Base-by-base conservation (phyloP, 2,113 vertebrate genomes). In the Chunga burmeisteri region DNA sequence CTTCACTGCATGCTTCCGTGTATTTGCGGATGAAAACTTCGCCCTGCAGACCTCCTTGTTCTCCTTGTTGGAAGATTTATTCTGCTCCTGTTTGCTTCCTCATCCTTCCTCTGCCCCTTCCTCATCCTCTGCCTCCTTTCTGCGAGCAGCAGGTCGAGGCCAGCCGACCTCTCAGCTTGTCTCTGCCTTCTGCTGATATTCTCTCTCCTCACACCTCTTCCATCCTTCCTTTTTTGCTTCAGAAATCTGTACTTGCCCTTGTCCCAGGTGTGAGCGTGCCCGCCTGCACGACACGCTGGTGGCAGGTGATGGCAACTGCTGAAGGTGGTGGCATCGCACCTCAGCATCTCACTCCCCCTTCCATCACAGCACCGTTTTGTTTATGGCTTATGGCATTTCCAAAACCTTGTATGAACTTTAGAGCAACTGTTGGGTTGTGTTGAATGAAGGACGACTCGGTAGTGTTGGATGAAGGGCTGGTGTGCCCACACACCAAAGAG, bases 1-100 rank as follows among this genome's bases (percentile, higher is more conserved):
- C 63, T 78, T 94, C 81, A 19, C n/a, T 86, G 62, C 0, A 0
- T 86, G 22, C 55, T 81, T 94, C 55, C 86, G 44, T 22, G 17
- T 56, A 92, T 81, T 88, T 92, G 46, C 38, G 66, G 93, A 90
- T 70, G 67, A 91, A 81, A 90, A 91, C 90, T 70, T 47, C 95
- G 42, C 75, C 63, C 61, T 71, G 58, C n/a, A 88, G 74, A 90
- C 38, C 63, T 62, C 1, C 0, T 59, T 1, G 1, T 72, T 91
- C 36, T 89, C 53, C 71, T 55, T 61, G 26, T 92, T 66, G 85
- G 86, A 49, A 65, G 65, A 93, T 81, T 86, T 81, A 59, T 88
- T 93, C 66, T 67, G 70, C 56, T 94, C 27, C 49, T 68, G 21
- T 30, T 75, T 32, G 44, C 50, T 72, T 80, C 38, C 55, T 42